Percentiles rank a stretch among this genome's conserved stretches.
phyloP scores from a whole-genome alignment of 2,888 invertebrate genomes.

The Drosophila mulleri region DNA sequence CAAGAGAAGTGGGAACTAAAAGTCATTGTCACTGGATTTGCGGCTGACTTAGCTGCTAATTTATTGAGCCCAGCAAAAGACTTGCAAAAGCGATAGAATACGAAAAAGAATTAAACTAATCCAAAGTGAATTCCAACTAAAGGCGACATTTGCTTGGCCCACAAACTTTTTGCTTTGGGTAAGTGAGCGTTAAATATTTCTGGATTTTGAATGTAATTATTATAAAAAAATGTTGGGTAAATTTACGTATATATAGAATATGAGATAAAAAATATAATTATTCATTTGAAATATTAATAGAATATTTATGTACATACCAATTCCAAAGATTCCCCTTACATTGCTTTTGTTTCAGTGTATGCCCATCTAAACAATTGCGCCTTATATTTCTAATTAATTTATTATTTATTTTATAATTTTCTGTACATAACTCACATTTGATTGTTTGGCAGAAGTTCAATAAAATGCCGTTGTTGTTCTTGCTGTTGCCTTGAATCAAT shows the following conservation, averaged over 20 bases:
- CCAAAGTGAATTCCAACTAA: conserved; percentile 32
- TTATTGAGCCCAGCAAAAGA: conserved; percentile 63
- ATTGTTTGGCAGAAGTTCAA: conserved; percentile 3
- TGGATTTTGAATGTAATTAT: neutral
- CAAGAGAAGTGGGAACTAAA: conserved; percentile 42
- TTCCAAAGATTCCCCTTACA: too few species aligned
- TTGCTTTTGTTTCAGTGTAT: neutral
- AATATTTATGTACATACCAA: too few species aligned
- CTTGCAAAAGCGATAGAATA: conserved; percentile 31
- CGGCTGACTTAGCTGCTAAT: conserved; percentile 59
- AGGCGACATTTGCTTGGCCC: neutral
- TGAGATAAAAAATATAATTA: neutral
- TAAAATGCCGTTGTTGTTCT: neutral
- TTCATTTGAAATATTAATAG: too few species aligned
- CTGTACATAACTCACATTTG: neutral
- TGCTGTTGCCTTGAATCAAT: conserved; percentile 7
- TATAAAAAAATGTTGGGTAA: neutral
- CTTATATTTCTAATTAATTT: conserved; percentile 1
- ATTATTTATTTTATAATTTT: conserved; percentile 11
- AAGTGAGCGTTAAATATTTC: conserved; percentile 29
- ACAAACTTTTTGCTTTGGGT: conserved; percentile 22
- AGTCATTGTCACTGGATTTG: conserved; percentile 67
- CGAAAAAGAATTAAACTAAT: conserved; percentile 52
- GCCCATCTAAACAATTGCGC: neutral
- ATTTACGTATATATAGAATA: neutral